Evolutionary conservation across 1,140 invertebrate genomes (phyloP), one percentile per base, ranked within the genome.

Genomic region (Drosophila nigromelanica): DNA sequence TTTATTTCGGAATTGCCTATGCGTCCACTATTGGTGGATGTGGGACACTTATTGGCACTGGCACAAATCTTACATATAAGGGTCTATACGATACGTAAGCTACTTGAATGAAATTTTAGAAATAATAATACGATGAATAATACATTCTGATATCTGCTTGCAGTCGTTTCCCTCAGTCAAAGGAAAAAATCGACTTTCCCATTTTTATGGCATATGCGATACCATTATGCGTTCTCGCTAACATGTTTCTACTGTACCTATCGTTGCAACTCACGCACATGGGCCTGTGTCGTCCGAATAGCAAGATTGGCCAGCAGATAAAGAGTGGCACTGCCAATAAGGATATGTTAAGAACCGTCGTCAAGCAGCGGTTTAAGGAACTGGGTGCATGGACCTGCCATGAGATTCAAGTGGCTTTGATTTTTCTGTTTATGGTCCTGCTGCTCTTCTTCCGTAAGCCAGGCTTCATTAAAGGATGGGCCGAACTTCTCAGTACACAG

Each of bases 361-460:
- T 98, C 58, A 87, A 91, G 27, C 91, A 94, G 6, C 95, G 96
- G 83, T 96, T 97, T 91, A 89, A 92, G 35, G 94, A 94, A 47
- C 93, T 98, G 43, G 97, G 97, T 11, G 94, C 95, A 0, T 94
- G 96, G 82, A 95, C 94, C 21, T 97, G 95, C 93, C 96, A 98
- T 67, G 97, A 99, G 93, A 92, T 83, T 91, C 93, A 94, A 3
- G 95, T 98, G 0, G 94, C 95, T 2, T 40, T 94, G 3, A 91
- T 97, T 21, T 98, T 98, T 89, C 66, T 96, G 10, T 50, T 95
- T 3, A 94, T 97, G 3, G 94, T 98, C 6, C 48, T 95, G 27
- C 91, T 98, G 18, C 98, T 98, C 94, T 95, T 98, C 90, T 97
- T 97, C 83, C 94, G 97, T n/a, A 94, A 95, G 39, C 97, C 98